Evolutionary conservation across 2,797 vertebrate genomes (phyloP).

Genomic region (Pangasius djambal): DNA sequence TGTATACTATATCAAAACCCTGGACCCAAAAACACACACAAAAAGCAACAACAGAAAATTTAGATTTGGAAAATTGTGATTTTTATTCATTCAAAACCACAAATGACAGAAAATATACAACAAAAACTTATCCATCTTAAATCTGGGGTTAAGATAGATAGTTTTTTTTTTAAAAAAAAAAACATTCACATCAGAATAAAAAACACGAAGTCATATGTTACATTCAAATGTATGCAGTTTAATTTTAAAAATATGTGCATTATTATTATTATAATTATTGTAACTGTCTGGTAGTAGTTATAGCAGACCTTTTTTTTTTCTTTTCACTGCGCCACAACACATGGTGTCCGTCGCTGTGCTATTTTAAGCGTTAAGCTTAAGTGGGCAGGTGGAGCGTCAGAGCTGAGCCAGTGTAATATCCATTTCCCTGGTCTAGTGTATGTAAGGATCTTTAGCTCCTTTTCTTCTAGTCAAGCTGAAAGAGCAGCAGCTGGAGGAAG

Average conservation of each 20-base stretch:
- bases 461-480: conserved; percentile 18
- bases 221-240: not conserved
- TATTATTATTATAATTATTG: not conserved
- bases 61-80: too few relatives aligned
- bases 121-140: not conserved
- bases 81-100: too few relatives aligned
- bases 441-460: conserved; percentile 8
- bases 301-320: not conserved
- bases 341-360: conserved; percentile 10
- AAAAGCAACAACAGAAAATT: too few relatives aligned
- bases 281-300: not conserved
- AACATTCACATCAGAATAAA: not conserved
- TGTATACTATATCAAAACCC: too few relatives aligned
- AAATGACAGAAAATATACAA: too few relatives aligned
- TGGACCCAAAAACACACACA: too few relatives aligned
- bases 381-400: conserved; percentile 14
- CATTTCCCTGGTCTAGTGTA: not conserved
- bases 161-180: too few relatives aligned
- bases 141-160: too few relatives aligned
- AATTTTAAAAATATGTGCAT: not conserved
- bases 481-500: conserved; percentile 28
- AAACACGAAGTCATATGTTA: not conserved
- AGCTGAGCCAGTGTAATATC: conserved; percentile 26
- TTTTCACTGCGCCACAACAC: not conserved
- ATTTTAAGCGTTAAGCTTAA: conserved; percentile 27